These are phyloP conservation scores for Gymnodraco acuticeps DNA, from an alignment of 2,797 vertebrate species.

Conservation along the genomic window DNA sequence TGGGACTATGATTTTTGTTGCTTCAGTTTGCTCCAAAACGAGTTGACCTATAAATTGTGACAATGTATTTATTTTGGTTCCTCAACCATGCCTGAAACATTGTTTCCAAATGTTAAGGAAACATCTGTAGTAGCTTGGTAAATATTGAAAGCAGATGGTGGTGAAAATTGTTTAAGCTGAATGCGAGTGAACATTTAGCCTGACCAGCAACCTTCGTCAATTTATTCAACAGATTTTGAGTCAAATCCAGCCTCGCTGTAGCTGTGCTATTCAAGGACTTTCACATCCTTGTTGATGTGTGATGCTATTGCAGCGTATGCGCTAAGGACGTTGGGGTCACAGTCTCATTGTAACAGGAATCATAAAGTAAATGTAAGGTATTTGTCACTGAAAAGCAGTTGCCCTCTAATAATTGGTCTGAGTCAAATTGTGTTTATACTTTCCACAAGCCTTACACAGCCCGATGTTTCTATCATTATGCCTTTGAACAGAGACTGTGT, in stretches of 20 bases:
- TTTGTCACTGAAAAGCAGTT: slow-evolving; percentile 29
- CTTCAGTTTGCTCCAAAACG: not conserved
- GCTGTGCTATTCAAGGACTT: slow-evolving; percentile 20
- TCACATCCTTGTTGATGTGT: slow-evolving; percentile 34
- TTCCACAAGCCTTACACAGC: slow-evolving; percentile 5
- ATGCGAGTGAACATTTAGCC: slow-evolving; percentile 7
- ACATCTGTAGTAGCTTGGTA: slow-evolving; percentile 4
- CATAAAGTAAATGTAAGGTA: slow-evolving; percentile 35
- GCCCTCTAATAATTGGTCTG: slow-evolving; percentile 35
- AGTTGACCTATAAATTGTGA: not conserved
- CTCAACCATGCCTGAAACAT: not conserved
- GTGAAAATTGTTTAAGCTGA: slow-evolving; percentile 2
- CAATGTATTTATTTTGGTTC: not conserved
- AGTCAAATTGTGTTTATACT: slow-evolving; percentile 15
- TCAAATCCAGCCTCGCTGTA: slow-evolving; percentile 20
- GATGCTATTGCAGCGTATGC: slow-evolving; percentile 21
- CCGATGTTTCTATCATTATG: slow-evolving; percentile 3
- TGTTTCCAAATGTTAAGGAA: not conserved
- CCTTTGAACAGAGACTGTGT: not conserved
- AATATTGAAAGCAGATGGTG: slow-evolving; percentile 9
- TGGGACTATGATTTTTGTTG: slow-evolving; percentile 4
- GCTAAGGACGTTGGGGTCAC: slow-evolving; percentile 11
- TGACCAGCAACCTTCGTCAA: slow-evolving; percentile 14
- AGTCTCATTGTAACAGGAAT: slow-evolving; percentile 40
- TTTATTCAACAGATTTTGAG: slow-evolving; percentile 24